These are phyloP conservation scores for Callyntrura sp. DNA, from an alignment of 2,888 invertebrate species.

Conservation along the genomic window DNA sequence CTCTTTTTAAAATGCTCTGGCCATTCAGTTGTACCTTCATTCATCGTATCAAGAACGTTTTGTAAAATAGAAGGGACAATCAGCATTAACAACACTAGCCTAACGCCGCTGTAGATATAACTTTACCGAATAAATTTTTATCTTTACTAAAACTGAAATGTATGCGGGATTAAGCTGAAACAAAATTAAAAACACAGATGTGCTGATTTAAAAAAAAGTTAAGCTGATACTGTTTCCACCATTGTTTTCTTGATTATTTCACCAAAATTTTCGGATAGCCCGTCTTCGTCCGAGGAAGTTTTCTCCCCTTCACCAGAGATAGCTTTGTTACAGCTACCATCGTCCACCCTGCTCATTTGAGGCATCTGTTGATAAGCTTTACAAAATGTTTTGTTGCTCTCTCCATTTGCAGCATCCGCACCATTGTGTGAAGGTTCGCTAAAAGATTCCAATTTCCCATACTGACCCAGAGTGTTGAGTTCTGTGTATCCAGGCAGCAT, in stretches of 20 bases:
- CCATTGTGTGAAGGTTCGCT: slow-evolving; percentile 88
- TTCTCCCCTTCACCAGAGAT: slow-evolving; percentile 62
- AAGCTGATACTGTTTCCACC: slow-evolving; percentile 95
- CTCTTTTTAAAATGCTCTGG: slow-evolving; percentile 24
- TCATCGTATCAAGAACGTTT: slow-evolving; percentile 21
- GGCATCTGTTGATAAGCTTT: slow-evolving; percentile 81
- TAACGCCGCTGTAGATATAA: not conserved
- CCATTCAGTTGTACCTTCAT: slow-evolving; percentile 65
- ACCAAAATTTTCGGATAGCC: slow-evolving; percentile 91
- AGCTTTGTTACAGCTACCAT: slow-evolving; percentile 60
- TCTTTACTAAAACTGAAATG: not conserved
- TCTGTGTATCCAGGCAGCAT: slow-evolving; percentile 88
- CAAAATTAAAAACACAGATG: not conserved
- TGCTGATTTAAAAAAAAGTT: slow-evolving; percentile 84
- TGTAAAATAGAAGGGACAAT: not conserved
- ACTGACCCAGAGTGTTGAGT: slow-evolving; percentile 88
- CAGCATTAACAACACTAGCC: not conserved
- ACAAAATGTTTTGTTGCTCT: slow-evolving; percentile 77
- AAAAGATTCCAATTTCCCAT: slow-evolving; percentile 90
- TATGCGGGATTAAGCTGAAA: slow-evolving; percentile 2
- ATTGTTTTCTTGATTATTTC: slow-evolving; percentile 97
- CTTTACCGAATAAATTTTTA: not conserved
- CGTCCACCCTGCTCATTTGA: slow-evolving; percentile 68
- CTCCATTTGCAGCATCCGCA: slow-evolving; percentile 84
- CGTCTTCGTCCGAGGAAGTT: slow-evolving; percentile 69